Conservation (phyloP, 2,797 vertebrate species). For the Antrozous pallidus region DNA sequence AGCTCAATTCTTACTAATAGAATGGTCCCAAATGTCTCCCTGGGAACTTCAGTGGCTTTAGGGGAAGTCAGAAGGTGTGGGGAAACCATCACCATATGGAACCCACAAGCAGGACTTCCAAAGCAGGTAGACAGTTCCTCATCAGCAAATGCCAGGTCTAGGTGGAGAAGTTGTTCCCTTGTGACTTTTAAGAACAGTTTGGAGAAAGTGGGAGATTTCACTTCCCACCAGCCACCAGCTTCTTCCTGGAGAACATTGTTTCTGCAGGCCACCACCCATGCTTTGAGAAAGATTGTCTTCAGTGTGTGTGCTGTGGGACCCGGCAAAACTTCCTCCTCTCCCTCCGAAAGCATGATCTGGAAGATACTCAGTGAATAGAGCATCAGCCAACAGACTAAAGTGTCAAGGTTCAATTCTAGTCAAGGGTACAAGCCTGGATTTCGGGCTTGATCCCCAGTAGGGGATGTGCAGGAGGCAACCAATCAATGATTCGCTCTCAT, state of each 20-base stretch:
- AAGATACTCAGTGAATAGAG: too few species aligned
- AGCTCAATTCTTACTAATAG: neutral
- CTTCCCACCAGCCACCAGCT: neutral
- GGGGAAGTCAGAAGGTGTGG: neutral
- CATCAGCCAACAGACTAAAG: too few species aligned
- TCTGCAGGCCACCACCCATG: neutral
- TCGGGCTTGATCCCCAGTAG: too few species aligned
- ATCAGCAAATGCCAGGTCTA: neutral
- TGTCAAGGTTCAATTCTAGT: too few species aligned
- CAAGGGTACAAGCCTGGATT: too few species aligned
- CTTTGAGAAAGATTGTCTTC: slow-evolving; percentile 30
- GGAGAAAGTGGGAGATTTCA: neutral
- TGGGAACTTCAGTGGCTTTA: neutral
- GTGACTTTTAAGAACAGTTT: neutral
- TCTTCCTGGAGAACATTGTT: neutral
- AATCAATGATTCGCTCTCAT: too few species aligned
- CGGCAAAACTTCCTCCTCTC: slow-evolving; percentile 17
- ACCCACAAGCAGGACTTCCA: too few species aligned
- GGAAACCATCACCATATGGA: neutral
- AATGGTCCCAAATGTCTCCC: neutral
- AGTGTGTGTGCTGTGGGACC: neutral
- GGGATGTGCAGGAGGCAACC: too few species aligned
- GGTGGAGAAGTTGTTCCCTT: neutral
- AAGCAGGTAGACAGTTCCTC: neutral
- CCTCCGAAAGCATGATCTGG: slow-evolving; percentile 1